A percentile compares a stretch with the other conserved stretches of the same genome.
phyloP scores from a whole-genome alignment of 2,888 invertebrate genomes.

The Rhodophaea formosa region DNA sequence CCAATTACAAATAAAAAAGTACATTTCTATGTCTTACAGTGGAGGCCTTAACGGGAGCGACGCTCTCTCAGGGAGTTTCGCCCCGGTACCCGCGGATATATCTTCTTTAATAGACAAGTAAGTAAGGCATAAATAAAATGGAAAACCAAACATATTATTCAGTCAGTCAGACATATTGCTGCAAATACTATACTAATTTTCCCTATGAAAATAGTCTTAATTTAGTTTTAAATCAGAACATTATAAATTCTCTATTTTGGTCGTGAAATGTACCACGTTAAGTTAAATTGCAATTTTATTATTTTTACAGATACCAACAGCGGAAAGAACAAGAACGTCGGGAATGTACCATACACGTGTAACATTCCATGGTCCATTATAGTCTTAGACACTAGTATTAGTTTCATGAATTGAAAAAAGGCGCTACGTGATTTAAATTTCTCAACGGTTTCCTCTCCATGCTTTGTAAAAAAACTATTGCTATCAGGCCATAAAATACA shows the following conservation, averaged over 20 bases:
- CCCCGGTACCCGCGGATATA: conserved; percentile 73
- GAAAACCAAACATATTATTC: no score
- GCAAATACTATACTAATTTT: no score
- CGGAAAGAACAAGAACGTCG: conserved; percentile 87
- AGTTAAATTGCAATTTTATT: neutral
- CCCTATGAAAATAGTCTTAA: no score
- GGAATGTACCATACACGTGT: conserved; percentile 88
- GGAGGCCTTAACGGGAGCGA: conserved; percentile 72
- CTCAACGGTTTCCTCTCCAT: conserved; percentile 1
- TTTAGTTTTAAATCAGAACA: no score
- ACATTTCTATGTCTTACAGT: conserved; percentile 40
- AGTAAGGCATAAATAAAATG: conserved; percentile 28
- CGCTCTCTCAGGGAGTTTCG: conserved; percentile 61
- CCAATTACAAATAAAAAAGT: neutral
- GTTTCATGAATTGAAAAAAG: conserved; percentile 13
- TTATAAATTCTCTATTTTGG: no score
- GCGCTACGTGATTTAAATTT: conserved; percentile 2
- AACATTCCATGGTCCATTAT: conserved; percentile 50
- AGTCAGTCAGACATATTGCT: no score
- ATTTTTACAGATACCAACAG: conserved; percentile 83
- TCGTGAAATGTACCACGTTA: neutral
- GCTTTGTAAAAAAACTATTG: conserved; percentile 21
- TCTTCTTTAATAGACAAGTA: conserved; percentile 77
- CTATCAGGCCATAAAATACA: conserved; percentile 24
- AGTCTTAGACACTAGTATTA: conserved; percentile 23